phyloP scores from a whole-genome alignment of 2,888 invertebrate genomes.

The Lepeophtheirus nordmannii region DNA sequence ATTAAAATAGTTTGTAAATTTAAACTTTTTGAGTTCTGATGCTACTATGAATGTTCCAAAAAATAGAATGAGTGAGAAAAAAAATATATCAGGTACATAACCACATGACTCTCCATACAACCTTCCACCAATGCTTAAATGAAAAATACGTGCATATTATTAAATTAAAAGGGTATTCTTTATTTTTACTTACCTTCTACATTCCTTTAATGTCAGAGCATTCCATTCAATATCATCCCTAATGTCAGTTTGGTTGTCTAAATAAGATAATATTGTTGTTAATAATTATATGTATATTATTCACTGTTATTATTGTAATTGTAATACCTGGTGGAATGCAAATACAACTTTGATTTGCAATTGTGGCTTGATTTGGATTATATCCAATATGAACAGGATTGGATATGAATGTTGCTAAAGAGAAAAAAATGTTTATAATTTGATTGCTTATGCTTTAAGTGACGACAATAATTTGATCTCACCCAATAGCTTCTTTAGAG shows the following conservation, averaged over 20 bases:
- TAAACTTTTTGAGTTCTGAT: slow-evolving; percentile 72
- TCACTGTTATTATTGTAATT: too few relatives aligned
- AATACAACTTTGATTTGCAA: slow-evolving; percentile 42
- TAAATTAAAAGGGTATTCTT: not conserved
- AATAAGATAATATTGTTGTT: too few relatives aligned
- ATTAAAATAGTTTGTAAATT: slow-evolving; percentile 80
- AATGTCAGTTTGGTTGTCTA: not conserved
- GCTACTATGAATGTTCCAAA: slow-evolving; percentile 79
- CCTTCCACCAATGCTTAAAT: slow-evolving; percentile 15
- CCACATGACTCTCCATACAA: slow-evolving; percentile 26
- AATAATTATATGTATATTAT: too few relatives aligned
- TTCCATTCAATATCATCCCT: slow-evolving; percentile 1
- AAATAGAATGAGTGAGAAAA: slow-evolving; percentile 84
- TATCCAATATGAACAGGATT: not conserved
- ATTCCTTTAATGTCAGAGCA: not conserved
- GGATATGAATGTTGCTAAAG: not conserved
- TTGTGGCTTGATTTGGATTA: not conserved
- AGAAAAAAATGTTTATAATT: not conserved
- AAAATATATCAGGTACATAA: slow-evolving; percentile 61
- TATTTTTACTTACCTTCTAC: not conserved
- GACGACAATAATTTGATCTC: not conserved
- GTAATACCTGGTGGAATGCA: slow-evolving; percentile 44
- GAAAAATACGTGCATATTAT: not conserved
- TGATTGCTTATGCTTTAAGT: too few relatives aligned
- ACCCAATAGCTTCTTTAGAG: slow-evolving; percentile 22